phyloP scores from a whole-genome alignment of 2,888 invertebrate genomes.

The Ametastegia equiseti region DNA sequence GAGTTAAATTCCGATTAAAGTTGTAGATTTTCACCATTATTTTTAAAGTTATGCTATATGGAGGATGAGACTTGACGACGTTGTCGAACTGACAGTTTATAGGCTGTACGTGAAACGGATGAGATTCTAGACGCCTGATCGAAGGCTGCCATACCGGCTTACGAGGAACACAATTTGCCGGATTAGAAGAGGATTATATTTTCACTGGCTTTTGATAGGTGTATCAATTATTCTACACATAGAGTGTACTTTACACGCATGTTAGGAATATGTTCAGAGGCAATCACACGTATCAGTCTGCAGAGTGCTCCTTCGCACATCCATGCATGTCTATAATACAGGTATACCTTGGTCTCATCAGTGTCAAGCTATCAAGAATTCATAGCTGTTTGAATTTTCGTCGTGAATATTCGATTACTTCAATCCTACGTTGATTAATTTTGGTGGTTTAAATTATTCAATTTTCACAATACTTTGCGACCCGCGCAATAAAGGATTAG shows the following conservation, averaged over 20 bases:
- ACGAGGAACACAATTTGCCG: background rate
- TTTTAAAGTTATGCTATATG: no score
- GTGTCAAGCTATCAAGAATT: constrained; percentile 36
- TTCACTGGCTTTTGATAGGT: constrained; percentile 22
- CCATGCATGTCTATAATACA: background rate
- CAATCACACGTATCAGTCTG: background rate
- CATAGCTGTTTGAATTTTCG: constrained; percentile 38
- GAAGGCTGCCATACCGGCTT: background rate
- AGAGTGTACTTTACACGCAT: constrained; percentile 24
- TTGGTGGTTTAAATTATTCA: background rate
- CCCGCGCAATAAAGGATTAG: background rate
- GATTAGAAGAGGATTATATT: constrained; percentile 29
- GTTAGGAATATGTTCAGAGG: constrained; percentile 21
- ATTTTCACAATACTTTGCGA: background rate
- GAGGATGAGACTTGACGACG: no score
- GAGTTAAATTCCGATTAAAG: no score
- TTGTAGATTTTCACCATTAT: no score
- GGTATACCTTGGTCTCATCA: background rate
- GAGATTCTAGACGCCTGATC: no score
- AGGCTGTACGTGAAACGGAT: no score
- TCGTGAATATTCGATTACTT: constrained; percentile 39
- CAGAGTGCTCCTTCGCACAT: background rate
- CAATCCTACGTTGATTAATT: background rate
- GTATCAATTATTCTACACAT: constrained; percentile 16
- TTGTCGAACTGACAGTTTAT: no score